Percentiles rank a stretch among this genome's conserved stretches.
phyloP scores from a whole-genome alignment of 37 sponge, comb jelly and placozoan genomes.

The Spongia lamella region DNA sequence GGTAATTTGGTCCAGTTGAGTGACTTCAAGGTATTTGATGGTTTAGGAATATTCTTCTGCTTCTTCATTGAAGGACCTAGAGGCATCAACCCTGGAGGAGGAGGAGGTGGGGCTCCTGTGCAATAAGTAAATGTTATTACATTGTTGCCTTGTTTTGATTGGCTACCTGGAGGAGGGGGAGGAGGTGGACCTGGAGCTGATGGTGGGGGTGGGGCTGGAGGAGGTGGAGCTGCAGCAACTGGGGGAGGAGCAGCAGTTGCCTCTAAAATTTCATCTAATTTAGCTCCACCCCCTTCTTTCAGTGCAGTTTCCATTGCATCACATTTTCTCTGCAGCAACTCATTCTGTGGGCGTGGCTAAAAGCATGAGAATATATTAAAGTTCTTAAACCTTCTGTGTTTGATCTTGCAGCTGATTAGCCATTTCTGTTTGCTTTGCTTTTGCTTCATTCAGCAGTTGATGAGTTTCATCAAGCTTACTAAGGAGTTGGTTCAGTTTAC shows the following conservation, averaged over 20 bases:
- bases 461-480: too few relatives aligned
- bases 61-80: neutral
- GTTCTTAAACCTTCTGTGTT: neutral
- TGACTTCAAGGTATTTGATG: constrained; percentile 72
- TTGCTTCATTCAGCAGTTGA: too few relatives aligned
- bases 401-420: neutral
- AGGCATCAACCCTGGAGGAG: constrained; percentile 4
- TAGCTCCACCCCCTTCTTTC: constrained; percentile 31
- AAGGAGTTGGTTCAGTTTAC: too few relatives aligned
- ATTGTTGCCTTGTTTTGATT: neutral
- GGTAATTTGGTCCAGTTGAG: constrained; percentile 80
- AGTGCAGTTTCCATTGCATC: neutral
- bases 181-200: constrained; percentile 28
- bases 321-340: too few relatives aligned
- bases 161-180: constrained; percentile 34
- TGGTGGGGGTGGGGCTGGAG: constrained; percentile 33
- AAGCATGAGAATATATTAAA: neutral
- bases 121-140: neutral
- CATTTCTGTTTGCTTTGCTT: too few relatives aligned
- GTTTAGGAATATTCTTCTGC: constrained; percentile 55
- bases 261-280: constrained; percentile 28
- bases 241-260: constrained; percentile 4
- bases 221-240: constrained; percentile 35
- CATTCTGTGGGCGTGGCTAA: too few relatives aligned
- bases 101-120: constrained; percentile 7